Base-by-base conservation (phyloP, 2,797 vertebrate genomes). In the Scolopax bukidnonensis region DNA sequence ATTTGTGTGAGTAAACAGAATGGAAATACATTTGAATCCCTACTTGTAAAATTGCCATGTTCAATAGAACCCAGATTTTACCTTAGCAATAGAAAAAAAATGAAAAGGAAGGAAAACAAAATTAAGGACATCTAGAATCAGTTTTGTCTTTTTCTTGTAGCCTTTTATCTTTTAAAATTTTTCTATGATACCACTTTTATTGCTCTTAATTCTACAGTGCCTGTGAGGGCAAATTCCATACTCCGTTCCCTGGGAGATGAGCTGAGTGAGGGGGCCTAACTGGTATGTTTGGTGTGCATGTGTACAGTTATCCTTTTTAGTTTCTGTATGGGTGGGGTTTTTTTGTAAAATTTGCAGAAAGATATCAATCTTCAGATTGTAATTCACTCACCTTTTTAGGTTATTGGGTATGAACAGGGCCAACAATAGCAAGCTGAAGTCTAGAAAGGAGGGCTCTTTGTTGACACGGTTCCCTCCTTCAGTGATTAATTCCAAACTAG, bases 391-490 rank as follows among this genome's bases (percentile, higher is more conserved):
- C 38, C 21, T 21, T 81, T 54, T 38, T 40, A 60, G 32, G 17
- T 25, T 33, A 33, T 20, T 4, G 3, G 10, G 1, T 47, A 20
- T 14, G 19, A 75, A 28, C 8, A 75, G 33, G 41, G 45, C 38
- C 61, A 71, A 32, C 6, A 47, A 36, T 9, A 60, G 41, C 1
- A 20, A 59, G 24, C 19, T 60, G n/a, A 65, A 28, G 6, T 27
- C n/a, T 20, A 17, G 53, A 32, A 69, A 20, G 15, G 30, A 77
- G 27, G 6, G 30, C 1, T 18, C 33, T 32, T 71, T 43, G 28
- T 21, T 38, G 20, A 10, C 5, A 8, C 3, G 0, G 1, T 4
- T 75, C n/a, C 17, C 12, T 70, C 28, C 45, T 77, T 45, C 3
- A 1, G 13, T 1, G 3, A 9, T 65, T n/a, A 43, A 24, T 47